Evolutionary conservation across 2,888 invertebrate genomes (phyloP).

Genomic region (Aleiodes leptofemur): DNA sequence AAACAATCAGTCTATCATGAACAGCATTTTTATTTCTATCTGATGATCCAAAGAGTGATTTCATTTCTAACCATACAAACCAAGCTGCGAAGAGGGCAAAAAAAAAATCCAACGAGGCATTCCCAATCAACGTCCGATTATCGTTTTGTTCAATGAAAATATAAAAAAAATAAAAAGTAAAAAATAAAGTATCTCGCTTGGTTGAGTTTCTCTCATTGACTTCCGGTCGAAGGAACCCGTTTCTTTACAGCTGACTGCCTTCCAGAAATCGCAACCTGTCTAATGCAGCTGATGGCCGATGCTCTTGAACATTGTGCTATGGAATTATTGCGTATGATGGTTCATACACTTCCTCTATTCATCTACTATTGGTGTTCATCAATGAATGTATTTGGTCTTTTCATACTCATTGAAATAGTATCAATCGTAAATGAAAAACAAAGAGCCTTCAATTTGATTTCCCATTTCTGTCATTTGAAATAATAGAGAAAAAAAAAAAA

Average conservation of each 20-base stretch:
- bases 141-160: constrained; percentile 34
- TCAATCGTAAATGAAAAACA: constrained; percentile 23
- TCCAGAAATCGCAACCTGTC: constrained; percentile 46
- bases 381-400: constrained; percentile 13
- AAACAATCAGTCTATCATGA: constrained; percentile 16
- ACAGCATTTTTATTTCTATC: constrained; percentile 17
- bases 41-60: constrained; percentile 44
- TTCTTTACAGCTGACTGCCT: constrained; percentile 40
- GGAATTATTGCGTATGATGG: constrained; percentile 32
- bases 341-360: not conserved
- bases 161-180: not conserved
- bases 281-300: constrained; percentile 32
- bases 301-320: constrained; percentile 32
- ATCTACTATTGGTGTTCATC: no score
- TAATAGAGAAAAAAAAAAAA: no score
- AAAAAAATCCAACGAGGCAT: constrained; percentile 47
- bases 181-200: constrained; percentile 4
- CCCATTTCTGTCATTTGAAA: not conserved
- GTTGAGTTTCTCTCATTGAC: constrained; percentile 43
- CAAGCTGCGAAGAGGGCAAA: constrained; percentile 7
- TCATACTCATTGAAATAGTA: constrained; percentile 7
- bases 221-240: constrained; percentile 45
- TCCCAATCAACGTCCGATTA: constrained; percentile 49
- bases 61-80: constrained; percentile 36
- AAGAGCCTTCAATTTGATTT: constrained; percentile 1